phyloP scores from a whole-genome alignment of 2,797 vertebrate genomes.

The Danio albolineatus region DNA sequence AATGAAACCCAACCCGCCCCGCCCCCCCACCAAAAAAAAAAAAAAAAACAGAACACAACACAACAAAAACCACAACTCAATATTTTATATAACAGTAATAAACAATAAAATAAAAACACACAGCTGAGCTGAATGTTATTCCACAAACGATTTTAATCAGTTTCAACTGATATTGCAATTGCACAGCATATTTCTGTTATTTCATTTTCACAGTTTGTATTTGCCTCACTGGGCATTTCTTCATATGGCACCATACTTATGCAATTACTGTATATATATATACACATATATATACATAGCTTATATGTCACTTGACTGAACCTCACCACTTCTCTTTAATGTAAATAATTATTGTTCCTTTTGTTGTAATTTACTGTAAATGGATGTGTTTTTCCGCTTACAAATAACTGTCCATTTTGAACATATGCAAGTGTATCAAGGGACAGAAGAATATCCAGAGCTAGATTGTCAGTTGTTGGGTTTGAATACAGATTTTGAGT shows the following conservation, averaged over 20 bases:
- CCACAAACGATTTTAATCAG: constrained; percentile 42
- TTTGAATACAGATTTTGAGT: constrained; percentile 21
- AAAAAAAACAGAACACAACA: too few species aligned
- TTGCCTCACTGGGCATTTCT: constrained; percentile 11
- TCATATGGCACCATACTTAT: constrained; percentile 3
- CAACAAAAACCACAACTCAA: too few species aligned
- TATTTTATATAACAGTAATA: background rate
- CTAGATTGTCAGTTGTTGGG: constrained; percentile 50
- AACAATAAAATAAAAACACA: background rate
- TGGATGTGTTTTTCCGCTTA: background rate
- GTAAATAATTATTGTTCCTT: background rate
- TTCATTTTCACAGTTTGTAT: constrained; percentile 27
- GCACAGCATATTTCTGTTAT: constrained; percentile 34
- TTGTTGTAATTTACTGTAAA: background rate
- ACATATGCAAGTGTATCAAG: background rate
- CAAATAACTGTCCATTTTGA: background rate
- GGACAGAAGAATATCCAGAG: background rate
- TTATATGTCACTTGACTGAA: constrained; percentile 8
- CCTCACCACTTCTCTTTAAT: background rate
- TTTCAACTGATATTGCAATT: constrained; percentile 22
- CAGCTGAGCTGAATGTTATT: background rate
- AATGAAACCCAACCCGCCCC: too few species aligned
- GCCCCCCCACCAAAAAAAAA: too few species aligned
- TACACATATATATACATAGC: constrained; percentile 33
- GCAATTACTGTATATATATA: constrained; percentile 15